Conservation (phyloP, 2,797 vertebrate species). For the Oryzias sinensis region DNA sequence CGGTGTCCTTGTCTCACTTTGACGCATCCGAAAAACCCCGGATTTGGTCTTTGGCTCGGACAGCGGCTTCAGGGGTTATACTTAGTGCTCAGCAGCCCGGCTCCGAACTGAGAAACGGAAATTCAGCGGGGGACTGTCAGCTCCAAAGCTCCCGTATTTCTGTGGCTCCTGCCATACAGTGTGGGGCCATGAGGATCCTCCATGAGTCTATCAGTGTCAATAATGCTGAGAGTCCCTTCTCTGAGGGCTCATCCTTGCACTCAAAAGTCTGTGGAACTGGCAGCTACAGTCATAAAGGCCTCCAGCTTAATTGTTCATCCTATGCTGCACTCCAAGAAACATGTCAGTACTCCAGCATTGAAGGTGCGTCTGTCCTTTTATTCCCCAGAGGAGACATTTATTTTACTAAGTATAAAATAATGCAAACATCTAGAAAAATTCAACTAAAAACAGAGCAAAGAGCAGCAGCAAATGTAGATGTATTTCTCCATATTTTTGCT, state of each 20-base stretch:
- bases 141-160: conserved; percentile 69
- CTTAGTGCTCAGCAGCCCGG: conserved; percentile 68
- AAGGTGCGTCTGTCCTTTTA: conserved; percentile 77
- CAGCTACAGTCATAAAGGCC: conserved; percentile 80
- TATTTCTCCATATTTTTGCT: not conserved
- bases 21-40: conserved; percentile 84
- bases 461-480: not conserved
- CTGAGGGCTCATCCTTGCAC: conserved; percentile 73
- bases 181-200: conserved; percentile 66
- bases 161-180: conserved; percentile 60
- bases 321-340: conserved; percentile 80
- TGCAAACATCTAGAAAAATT: not conserved
- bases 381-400: not conserved
- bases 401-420: not conserved
- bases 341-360: conserved; percentile 83
- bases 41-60: conserved; percentile 94
- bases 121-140: conserved; percentile 71
- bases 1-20: conserved; percentile 74
- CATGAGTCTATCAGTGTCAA: conserved; percentile 61
- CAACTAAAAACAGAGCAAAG: not conserved
- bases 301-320: conserved; percentile 83
- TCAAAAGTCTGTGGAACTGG: conserved; percentile 82
- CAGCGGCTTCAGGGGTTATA: conserved; percentile 79
- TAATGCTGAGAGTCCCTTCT: conserved; percentile 69
- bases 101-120: conserved; percentile 70